These are phyloP conservation scores for Enteromius mattozi DNA, from an alignment of 2,797 vertebrate genomes.

Conservation along the genomic window DNA sequence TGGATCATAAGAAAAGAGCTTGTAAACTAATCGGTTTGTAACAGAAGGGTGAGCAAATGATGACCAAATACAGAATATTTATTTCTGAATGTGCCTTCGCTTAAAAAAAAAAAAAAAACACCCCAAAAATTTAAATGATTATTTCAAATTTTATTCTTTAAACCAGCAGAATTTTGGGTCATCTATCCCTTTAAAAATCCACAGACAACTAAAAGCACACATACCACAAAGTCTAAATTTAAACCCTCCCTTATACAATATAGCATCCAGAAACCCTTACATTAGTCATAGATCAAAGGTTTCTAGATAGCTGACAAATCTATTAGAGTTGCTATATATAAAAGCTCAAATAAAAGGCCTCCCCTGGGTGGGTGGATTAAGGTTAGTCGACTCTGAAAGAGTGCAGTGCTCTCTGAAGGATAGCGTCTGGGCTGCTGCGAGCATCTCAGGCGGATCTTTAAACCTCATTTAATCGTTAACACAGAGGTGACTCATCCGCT, in stretches of 20 bases:
- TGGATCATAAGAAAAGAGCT: background rate
- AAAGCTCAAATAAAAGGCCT: constrained; percentile 36
- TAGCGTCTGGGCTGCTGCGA: constrained; percentile 36
- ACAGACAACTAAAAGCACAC: background rate
- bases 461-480: constrained; percentile 58
- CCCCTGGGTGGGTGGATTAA: constrained; percentile 39
- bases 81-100: background rate
- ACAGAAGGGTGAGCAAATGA: background rate
- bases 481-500: constrained; percentile 57
- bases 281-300: constrained; percentile 34
- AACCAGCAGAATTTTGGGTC: background rate
- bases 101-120: no score
- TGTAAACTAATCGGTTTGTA: background rate
- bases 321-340: constrained; percentile 38
- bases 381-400: constrained; percentile 32
- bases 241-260: background rate
- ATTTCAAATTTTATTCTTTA: background rate
- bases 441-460: constrained; percentile 48
- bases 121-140: background rate
- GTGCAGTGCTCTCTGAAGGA: constrained; percentile 35
- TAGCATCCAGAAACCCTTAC: background rate
- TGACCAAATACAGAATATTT: background rate
- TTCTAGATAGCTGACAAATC: constrained; percentile 16
- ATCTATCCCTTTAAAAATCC: background rate
- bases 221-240: constrained; percentile 1